Conservation (phyloP, 2,113 vertebrate genomes). For the Rousettus leschenaultii region DNA sequence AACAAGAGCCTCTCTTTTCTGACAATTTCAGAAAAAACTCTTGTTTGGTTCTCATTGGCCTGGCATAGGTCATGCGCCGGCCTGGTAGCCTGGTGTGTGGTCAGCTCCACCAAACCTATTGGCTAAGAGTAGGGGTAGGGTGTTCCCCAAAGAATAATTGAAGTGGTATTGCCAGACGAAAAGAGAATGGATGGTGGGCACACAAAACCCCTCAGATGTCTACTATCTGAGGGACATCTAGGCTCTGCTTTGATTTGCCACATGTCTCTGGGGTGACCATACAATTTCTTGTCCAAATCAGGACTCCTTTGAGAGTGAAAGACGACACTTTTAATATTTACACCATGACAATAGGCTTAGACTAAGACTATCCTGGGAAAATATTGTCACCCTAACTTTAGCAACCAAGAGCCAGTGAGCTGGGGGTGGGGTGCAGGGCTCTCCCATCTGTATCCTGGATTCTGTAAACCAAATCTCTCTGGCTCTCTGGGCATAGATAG, state of each 20-base stretch:
- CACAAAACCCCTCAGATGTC: neutral
- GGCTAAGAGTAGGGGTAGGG: neutral
- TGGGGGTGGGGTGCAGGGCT: too few species aligned
- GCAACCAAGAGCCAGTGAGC: neutral
- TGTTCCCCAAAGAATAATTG: neutral
- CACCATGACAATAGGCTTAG: neutral
- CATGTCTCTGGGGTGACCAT: neutral
- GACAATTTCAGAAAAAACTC: neutral
- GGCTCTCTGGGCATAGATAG: neutral
- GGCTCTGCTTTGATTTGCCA: too few species aligned
- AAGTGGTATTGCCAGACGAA: neutral
- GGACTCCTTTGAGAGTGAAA: neutral
- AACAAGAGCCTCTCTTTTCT: neutral
- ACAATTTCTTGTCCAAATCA: neutral
- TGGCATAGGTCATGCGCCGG: neutral
- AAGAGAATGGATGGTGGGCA: neutral
- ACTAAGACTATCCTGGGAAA: neutral
- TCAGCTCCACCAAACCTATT: neutral
- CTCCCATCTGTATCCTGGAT: neutral
- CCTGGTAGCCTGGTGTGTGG: neutral
- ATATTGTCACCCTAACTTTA: neutral
- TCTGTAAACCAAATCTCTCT: neutral
- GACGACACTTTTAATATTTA: neutral
- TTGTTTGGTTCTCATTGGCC: neutral
- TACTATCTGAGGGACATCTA: too few species aligned